Evolutionary conservation across 64 coral and sea anemone species (phyloP).

Genomic region (Catalaphyllia jardinei): DNA sequence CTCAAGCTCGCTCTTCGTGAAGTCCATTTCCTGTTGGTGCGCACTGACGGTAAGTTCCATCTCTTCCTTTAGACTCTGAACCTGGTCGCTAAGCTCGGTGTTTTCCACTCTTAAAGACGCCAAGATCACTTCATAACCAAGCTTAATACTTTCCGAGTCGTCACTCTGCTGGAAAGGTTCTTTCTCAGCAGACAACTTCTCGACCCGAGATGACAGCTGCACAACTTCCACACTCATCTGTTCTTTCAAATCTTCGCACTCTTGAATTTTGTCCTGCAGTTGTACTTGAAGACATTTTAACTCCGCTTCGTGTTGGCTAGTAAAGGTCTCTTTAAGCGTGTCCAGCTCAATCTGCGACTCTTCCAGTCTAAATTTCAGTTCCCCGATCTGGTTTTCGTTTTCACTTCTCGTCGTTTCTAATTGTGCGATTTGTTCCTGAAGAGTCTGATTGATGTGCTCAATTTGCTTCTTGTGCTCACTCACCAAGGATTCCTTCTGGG

Average conservation of each 20-base stretch:
- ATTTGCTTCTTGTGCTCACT: constrained; percentile 75
- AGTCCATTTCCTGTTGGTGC: constrained; percentile 70
- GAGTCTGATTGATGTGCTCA: constrained; percentile 47
- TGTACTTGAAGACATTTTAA: constrained; percentile 30
- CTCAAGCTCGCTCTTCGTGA: constrained; percentile 72
- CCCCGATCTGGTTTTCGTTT: constrained; percentile 28
- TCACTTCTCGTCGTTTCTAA: constrained; percentile 57
- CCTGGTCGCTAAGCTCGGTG: constrained; percentile 64
- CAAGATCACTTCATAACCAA: constrained; percentile 42
- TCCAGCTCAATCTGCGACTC: constrained; percentile 50
- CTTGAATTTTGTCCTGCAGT: constrained; percentile 59
- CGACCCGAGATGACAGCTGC: constrained; percentile 33
- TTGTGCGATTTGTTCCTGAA: constrained; percentile 62
- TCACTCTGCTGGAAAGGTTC: neutral
- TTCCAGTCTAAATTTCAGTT: constrained; percentile 64
- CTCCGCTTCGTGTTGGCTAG: constrained; percentile 36
- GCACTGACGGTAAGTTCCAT: constrained; percentile 39
- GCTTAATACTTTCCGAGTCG: constrained; percentile 25
- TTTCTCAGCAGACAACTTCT: constrained; percentile 16
- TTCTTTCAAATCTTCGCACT: constrained; percentile 37
- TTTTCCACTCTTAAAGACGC: constrained; percentile 82
- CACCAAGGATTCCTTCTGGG: constrained; percentile 55
- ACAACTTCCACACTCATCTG: constrained; percentile 52
- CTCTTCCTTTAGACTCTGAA: constrained; percentile 70
- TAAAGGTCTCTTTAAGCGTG: constrained; percentile 13